Evolutionary conservation across 2,888 invertebrate genomes (phyloP), one percentile per base, ranked within the genome.

Genomic region (Agapostemon virescens): DNA sequence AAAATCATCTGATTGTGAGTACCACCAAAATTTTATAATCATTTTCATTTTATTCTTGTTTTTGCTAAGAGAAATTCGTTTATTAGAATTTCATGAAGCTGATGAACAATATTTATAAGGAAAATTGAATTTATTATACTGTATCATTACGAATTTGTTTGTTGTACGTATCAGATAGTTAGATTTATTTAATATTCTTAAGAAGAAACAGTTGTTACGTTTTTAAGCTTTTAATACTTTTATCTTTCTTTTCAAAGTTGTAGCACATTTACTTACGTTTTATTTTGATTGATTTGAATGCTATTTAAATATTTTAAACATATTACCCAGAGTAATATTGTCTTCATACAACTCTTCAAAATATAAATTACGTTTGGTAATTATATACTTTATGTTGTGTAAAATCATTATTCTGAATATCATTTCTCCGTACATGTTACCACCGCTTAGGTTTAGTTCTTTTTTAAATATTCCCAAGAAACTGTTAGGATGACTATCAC

Each of bases 1-100:
- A 61, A 91, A 91, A 78, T 69, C 84, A 9, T 77, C 84, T 0
- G 91, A 92, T 71, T 89, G 91, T 91, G 79, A 91, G 91, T 90
- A 9, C 68, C 64, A 30, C 15, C 20, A 20, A 45, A 30, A 15
- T 52, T 23, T 67, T 49, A 20, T n/a, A 36, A 26, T 36, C 42
- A 13, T 20, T 11, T 15, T 4, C 20, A 49, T 23, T 17, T 40
- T 26, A 9, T 68, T 20, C 6, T 30, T 23, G 15, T 45, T 0
- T n/a, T 40, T 49, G n/a, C 23, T 79, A n/a, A n/a, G n/a, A n/a
- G n/a, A n/a, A n/a, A n/a, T n/a, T n/a, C n/a, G n/a, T n/a, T 26
- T 55, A 6, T 55, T 15, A 20, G 2, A 20, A 33, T 55, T 26
- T 55, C 2, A 1, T 55, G 13, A 15, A 26, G 26, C 23, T n/a